Percentiles rank a stretch among this genome's conserved stretches.
Evolutionary conservation across 1,140 invertebrate genomes (phyloP).

Genomic region (Ruditapes philippinarum): DNA sequence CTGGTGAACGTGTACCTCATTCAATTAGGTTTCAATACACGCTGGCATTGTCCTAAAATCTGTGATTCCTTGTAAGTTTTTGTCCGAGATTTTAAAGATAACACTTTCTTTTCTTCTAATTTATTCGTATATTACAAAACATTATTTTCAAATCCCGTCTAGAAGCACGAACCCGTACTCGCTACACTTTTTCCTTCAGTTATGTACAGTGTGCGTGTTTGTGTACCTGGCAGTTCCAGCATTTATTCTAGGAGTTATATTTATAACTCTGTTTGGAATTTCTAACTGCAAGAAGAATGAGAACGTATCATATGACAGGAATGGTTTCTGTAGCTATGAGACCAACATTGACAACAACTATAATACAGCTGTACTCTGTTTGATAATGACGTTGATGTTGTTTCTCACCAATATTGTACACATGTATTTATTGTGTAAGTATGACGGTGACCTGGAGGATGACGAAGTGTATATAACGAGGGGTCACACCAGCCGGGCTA

Average conservation of each 20-base stretch:
- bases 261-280: background rate
- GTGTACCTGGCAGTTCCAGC: background rate
- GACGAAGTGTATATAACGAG: background rate
- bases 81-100: no score
- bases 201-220: background rate
- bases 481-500: no score
- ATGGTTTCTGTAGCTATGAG: slow-evolving; percentile 10
- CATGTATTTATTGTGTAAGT: slow-evolving; percentile 26
- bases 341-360: slow-evolving; percentile 30
- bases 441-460: background rate
- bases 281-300: slow-evolving; percentile 17
- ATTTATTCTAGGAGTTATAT: background rate
- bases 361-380: background rate
- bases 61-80: no score
- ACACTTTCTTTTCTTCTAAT: no score
- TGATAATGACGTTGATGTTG: background rate
- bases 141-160: no score
- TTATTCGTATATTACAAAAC: no score
- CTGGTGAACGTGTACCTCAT: no score
- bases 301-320: background rate
- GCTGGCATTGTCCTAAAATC: no score
- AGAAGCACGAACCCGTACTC: no score
- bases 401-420: background rate
- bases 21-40: no score
- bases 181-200: background rate